A percentile compares a stretch with the other conserved stretches of the same genome.
phyloP scores from a whole-genome alignment of 2,888 invertebrate species.

The Cephus runcator region DNA sequence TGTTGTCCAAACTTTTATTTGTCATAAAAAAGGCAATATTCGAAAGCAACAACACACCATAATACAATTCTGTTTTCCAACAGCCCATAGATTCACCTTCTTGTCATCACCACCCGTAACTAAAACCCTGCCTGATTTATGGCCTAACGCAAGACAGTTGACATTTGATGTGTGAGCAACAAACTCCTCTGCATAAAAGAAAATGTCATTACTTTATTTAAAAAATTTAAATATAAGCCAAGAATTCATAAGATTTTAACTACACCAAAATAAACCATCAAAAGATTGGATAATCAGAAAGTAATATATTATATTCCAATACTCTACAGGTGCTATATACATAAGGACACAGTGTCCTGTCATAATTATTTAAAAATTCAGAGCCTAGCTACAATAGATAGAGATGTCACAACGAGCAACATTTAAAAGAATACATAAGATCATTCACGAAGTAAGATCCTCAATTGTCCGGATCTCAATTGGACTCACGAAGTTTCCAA shows the following conservation, averaged over 20 bases:
- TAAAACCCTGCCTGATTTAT: conserved; percentile 90
- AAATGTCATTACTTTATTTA: not conserved
- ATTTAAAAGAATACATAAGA: conserved; percentile 10
- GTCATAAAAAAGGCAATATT: not conserved
- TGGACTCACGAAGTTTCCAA: conserved; percentile 84
- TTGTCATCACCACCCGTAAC: conserved; percentile 97
- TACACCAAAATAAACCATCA: too few relatives aligned
- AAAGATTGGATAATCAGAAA: too few relatives aligned
- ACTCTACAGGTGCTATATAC: too few relatives aligned
- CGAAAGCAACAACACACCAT: conserved; percentile 74
- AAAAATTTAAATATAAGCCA: too few relatives aligned
- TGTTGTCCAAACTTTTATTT: too few relatives aligned
- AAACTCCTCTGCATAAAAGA: conserved; percentile 79
- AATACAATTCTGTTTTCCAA: conserved; percentile 93
- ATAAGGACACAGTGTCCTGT: too few relatives aligned
- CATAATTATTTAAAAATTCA: too few relatives aligned
- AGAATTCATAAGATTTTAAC: too few relatives aligned
- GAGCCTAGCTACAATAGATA: conserved; percentile 4
- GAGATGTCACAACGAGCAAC: conserved; percentile 5
- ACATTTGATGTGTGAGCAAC: conserved; percentile 88
- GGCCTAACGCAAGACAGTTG: conserved; percentile 88
- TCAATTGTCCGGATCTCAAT: conserved; percentile 1
- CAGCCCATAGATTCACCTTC: conserved; percentile 97
- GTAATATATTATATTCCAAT: too few relatives aligned
- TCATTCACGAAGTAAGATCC: not conserved